These are phyloP conservation scores for Anoura caudifer DNA, from an alignment of 2,113 vertebrate genomes.

Conservation along the genomic window DNA sequence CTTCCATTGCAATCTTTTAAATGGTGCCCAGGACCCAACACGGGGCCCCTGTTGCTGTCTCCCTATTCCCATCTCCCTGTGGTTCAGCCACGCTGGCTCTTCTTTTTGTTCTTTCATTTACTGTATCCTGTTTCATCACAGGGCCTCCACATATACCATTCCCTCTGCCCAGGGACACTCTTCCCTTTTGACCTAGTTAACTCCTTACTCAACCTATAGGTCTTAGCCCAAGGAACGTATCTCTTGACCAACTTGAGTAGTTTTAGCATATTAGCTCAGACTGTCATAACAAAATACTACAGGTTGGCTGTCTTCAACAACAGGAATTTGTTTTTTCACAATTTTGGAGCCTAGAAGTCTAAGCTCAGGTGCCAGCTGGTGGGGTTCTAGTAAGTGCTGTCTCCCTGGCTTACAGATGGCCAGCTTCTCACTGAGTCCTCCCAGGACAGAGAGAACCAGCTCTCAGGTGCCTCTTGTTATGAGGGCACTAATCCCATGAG, in stretches of 20 bases:
- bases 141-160: background rate
- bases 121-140: accelerated
- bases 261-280: accelerated
- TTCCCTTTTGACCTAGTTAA: background rate
- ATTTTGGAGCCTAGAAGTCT: background rate
- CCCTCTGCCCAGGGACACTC: background rate
- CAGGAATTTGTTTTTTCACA: background rate
- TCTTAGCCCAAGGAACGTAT: no score
- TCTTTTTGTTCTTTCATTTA: background rate
- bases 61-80: background rate
- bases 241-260: background rate
- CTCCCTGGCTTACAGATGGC: background rate
- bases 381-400: background rate
- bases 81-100: background rate
- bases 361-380: background rate
- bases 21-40: background rate
- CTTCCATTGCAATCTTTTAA: background rate
- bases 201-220: background rate
- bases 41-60: background rate
- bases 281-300: background rate
- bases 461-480: background rate
- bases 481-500: background rate
- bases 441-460: accelerated
- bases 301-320: background rate
- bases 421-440: background rate